These are phyloP conservation scores for Corbicula japonica DNA, from an alignment of 2,888 invertebrate genomes.

Conservation along the genomic window DNA sequence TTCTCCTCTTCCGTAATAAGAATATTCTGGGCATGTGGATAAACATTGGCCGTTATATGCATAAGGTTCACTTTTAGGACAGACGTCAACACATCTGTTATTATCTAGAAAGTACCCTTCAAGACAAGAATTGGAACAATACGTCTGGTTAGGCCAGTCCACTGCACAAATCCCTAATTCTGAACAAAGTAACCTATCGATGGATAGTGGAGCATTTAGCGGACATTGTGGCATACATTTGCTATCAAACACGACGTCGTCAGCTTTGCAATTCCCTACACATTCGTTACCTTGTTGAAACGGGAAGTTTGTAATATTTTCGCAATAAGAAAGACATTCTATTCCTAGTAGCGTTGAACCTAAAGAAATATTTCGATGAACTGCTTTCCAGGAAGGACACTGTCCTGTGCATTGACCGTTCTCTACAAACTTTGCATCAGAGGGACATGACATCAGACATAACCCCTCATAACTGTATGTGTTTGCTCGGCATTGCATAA, in stretches of 20 bases:
- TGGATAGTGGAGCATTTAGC: background rate
- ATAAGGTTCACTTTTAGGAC: background rate
- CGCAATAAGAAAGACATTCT: background rate
- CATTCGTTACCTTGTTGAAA: background rate
- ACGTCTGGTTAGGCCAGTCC: constrained; percentile 1
- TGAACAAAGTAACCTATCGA: background rate
- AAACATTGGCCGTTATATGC: background rate
- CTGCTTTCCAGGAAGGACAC: background rate
- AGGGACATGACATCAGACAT: background rate
- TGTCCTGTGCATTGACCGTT: background rate
- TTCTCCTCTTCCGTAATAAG: background rate
- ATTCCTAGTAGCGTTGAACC: background rate
- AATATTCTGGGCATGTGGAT: background rate
- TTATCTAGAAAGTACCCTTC: background rate
- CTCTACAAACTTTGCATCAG: background rate
- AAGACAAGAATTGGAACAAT: background rate
- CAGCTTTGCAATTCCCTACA: background rate
- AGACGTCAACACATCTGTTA: background rate
- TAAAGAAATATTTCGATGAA: background rate
- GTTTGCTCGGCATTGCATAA: background rate
- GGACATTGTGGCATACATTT: background rate
- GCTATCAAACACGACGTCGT: background rate
- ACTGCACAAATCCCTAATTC: background rate
- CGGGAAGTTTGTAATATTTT: background rate
- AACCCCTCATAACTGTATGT: background rate